Evolutionary conservation across 2,888 invertebrate species (phyloP).

Genomic region (Hypomecis punctinalis): DNA sequence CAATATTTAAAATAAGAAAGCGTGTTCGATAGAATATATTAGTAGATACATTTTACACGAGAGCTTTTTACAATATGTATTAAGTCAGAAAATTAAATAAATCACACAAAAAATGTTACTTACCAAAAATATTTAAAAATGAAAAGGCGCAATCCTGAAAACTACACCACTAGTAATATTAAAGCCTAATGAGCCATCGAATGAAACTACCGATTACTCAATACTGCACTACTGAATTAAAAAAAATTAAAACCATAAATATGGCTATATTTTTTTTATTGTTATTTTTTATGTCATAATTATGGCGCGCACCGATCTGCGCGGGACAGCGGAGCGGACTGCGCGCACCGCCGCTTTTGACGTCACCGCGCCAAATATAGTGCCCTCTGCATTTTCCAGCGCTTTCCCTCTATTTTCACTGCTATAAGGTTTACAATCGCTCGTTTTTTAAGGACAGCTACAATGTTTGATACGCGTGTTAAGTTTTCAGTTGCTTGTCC

Average conservation of each 20-base stretch:
- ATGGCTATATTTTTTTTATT: conserved; percentile 50
- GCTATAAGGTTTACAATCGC: conserved; percentile 49
- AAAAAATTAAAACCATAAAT: conserved; percentile 54
- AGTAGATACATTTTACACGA: too few species aligned
- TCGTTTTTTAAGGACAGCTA: conserved; percentile 42
- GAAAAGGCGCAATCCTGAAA: conserved; percentile 59
- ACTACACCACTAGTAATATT: conserved; percentile 47
- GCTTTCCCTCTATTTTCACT: conserved; percentile 47
- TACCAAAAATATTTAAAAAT: conserved; percentile 54
- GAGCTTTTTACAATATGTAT: too few species aligned
- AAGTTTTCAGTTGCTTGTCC: conserved; percentile 8
- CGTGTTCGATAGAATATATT: too few species aligned
- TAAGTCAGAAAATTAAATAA: not conserved
- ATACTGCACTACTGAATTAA: conserved; percentile 54
- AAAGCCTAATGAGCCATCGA: conserved; percentile 50
- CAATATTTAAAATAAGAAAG: too few species aligned
- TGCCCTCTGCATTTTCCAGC: conserved; percentile 46
- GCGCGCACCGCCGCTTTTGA: conserved; percentile 66
- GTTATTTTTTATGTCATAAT: conserved; percentile 45
- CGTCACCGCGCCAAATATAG: conserved; percentile 80
- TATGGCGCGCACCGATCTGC: conserved; percentile 66
- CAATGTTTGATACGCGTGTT: not conserved
- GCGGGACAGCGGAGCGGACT: conserved; percentile 73
- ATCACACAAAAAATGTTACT: conserved; percentile 46
- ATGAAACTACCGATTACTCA: conserved; percentile 24